phyloP scores from a whole-genome alignment of 2,113 vertebrate genomes.

The Coregonus clupeaformis region DNA sequence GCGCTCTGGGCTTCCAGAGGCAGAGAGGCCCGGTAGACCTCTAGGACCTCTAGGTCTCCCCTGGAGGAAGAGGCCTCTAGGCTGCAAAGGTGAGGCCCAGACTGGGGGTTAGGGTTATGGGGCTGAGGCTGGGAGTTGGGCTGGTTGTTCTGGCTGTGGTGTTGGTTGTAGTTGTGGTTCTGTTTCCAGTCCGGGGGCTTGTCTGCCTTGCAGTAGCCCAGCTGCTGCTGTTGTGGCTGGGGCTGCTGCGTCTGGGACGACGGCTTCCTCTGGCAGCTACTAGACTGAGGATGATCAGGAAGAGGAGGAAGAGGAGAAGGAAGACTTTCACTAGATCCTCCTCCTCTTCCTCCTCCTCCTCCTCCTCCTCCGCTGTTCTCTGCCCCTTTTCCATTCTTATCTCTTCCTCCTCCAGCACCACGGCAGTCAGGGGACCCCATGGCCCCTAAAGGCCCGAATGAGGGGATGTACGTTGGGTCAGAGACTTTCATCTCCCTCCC shows the following conservation, averaged over 20 bases:
- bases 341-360: constrained; percentile 3
- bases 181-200: constrained; percentile 83
- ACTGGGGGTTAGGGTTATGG: constrained; percentile 59
- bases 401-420: constrained; percentile 70
- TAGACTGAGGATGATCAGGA: constrained; percentile 40
- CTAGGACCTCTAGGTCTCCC: constrained; percentile 66
- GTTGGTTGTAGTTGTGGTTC: constrained; percentile 27
- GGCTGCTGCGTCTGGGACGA: constrained; percentile 40
- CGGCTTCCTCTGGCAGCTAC: constrained; percentile 72
- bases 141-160: constrained; percentile 19
- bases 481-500: constrained; percentile 79
- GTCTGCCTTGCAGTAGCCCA: constrained; percentile 81
- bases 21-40: constrained; percentile 74
- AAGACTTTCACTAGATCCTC: constrained; percentile 52
- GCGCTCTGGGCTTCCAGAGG: constrained; percentile 72
- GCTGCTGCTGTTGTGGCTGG: constrained; percentile 57
- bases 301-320: constrained; percentile 36
- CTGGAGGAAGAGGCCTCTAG: constrained; percentile 76
- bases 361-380: constrained; percentile 25
- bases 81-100: constrained; percentile 74
- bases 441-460: constrained; percentile 83
- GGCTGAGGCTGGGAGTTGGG: constrained; percentile 43
- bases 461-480: constrained; percentile 88
- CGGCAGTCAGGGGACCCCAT: constrained; percentile 75
- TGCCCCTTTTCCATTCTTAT: constrained; percentile 37